Conservation (phyloP, 2,113 vertebrate species). For the Corydoras sp. region DNA sequence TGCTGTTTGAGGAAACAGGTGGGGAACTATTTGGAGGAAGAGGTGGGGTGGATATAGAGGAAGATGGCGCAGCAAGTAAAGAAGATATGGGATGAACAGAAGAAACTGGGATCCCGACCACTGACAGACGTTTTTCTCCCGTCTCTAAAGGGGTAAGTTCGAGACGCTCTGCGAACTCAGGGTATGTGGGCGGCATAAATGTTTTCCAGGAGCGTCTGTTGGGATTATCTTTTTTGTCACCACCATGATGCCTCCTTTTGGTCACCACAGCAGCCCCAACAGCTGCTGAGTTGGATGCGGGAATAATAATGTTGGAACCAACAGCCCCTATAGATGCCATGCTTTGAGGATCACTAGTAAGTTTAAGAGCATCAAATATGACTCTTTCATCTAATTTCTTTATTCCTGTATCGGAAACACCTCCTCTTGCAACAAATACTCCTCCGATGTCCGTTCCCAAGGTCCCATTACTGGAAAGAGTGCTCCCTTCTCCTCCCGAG, state of each 20-base stretch:
- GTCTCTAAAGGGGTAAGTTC: slow-evolving; percentile 72
- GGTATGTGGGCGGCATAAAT: slow-evolving; percentile 91
- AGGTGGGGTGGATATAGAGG: slow-evolving; percentile 57
- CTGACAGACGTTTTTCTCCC: slow-evolving; percentile 75
- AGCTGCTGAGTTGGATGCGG: slow-evolving; percentile 55
- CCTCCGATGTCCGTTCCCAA: slow-evolving; percentile 70
- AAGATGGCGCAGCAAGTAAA: slow-evolving; percentile 47
- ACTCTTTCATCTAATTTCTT: slow-evolving; percentile 90
- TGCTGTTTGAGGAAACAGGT: slow-evolving; percentile 52
- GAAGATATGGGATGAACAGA: slow-evolving; percentile 50
- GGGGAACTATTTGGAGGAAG: slow-evolving; percentile 56
- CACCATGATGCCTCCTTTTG: slow-evolving; percentile 77
- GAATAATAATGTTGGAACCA: slow-evolving; percentile 51
- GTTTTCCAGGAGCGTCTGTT: slow-evolving; percentile 96
- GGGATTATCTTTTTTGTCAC: slow-evolving; percentile 81
- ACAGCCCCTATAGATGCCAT: slow-evolving; percentile 57
- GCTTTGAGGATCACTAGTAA: slow-evolving; percentile 82
- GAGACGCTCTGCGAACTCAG: slow-evolving; percentile 88
- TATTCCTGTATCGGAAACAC: slow-evolving; percentile 54
- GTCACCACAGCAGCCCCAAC: slow-evolving; percentile 69
- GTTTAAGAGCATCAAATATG: slow-evolving; percentile 94
- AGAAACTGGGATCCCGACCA: slow-evolving; percentile 61
- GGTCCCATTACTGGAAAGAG: slow-evolving; percentile 93
- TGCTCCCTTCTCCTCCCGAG: slow-evolving; percentile 77
- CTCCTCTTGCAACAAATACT: slow-evolving; percentile 72